Percentiles rank a stretch among this genome's conserved stretches.
Conservation (phyloP, 2,888 invertebrate genomes). For the Eupelmus urozonus region DNA sequence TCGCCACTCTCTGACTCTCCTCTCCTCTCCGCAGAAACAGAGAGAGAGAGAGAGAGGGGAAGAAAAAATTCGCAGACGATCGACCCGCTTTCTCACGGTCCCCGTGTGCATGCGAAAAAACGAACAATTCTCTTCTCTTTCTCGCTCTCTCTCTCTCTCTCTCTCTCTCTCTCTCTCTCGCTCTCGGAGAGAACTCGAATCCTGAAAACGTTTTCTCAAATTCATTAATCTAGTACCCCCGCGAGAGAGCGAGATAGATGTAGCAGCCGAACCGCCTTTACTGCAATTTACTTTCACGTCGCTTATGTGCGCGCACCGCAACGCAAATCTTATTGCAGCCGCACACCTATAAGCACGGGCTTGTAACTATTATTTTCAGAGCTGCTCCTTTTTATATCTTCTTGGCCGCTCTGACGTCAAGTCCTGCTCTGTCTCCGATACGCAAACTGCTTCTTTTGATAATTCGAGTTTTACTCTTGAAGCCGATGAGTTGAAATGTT, state of each 20-base stretch:
- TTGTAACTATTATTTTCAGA: background rate
- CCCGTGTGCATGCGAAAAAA: slow-evolving; percentile 62
- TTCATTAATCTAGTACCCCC: slow-evolving; percentile 52
- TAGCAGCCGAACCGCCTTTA: too few relatives aligned
- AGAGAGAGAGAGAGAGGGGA: slow-evolving; percentile 29
- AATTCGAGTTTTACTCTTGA: background rate
- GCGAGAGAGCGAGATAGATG: too few relatives aligned
- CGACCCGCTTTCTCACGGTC: slow-evolving; percentile 72
- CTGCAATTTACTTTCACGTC: too few relatives aligned
- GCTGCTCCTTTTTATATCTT: too few relatives aligned
- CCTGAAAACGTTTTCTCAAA: slow-evolving; percentile 52
- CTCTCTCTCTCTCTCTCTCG: too few relatives aligned
- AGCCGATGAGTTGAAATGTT: too few relatives aligned
- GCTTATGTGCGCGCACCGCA: too few relatives aligned
- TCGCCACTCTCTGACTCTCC: too few relatives aligned
- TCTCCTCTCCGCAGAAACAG: too few relatives aligned
- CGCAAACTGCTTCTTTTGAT: background rate
- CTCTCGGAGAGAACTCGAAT: too few relatives aligned
- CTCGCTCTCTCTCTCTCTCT: slow-evolving; percentile 14
- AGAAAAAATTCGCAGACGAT: slow-evolving; percentile 67
- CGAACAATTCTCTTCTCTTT: slow-evolving; percentile 10
- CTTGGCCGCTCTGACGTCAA: background rate
- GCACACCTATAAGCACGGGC: background rate
- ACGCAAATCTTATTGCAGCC: background rate
- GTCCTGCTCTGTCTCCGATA: background rate